Evolutionary conservation across 1,140 invertebrate genomes (phyloP).

Genomic region (Trachymyrmex septentrionalis): DNA sequence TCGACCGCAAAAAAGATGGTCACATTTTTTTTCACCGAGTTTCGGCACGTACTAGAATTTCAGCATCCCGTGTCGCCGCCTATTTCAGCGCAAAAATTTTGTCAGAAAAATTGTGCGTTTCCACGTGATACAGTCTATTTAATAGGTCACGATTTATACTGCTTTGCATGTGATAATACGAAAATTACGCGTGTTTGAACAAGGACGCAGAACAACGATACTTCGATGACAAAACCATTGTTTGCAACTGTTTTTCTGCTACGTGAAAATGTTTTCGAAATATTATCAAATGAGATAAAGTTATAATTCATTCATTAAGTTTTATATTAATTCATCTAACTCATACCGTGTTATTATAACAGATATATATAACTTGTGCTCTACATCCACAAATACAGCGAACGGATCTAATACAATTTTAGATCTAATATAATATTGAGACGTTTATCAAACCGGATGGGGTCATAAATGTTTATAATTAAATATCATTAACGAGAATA

Average conservation of each 20-base stretch:
- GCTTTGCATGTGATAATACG: slow-evolving; percentile 33
- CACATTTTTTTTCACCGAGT: slow-evolving; percentile 29
- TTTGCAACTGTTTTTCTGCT: background rate
- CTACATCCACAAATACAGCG: background rate
- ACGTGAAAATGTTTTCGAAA: slow-evolving; percentile 23
- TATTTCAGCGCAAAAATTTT: slow-evolving; percentile 28
- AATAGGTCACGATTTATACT: slow-evolving; percentile 48
- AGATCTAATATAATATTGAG: slow-evolving; percentile 23
- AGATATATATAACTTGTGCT: background rate
- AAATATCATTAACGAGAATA: slow-evolving; percentile 2
- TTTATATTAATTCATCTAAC: background rate
- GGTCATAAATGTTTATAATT: slow-evolving; percentile 23
- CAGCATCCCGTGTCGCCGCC: background rate
- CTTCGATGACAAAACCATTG: background rate
- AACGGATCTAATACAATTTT: background rate
- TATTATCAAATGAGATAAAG: background rate
- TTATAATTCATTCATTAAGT: slow-evolving; percentile 1
- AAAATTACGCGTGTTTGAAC: slow-evolving; percentile 39
- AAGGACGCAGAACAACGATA: background rate
- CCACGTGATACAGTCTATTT: slow-evolving; percentile 16
- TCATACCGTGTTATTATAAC: background rate
- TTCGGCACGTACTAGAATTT: slow-evolving; percentile 35
- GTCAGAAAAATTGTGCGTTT: slow-evolving; percentile 7
- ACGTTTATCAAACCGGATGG: slow-evolving; percentile 20
- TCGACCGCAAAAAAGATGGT: slow-evolving; percentile 36